phyloP scores from a whole-genome alignment of 2,113 vertebrate species.

The Procavia capensis region DNA sequence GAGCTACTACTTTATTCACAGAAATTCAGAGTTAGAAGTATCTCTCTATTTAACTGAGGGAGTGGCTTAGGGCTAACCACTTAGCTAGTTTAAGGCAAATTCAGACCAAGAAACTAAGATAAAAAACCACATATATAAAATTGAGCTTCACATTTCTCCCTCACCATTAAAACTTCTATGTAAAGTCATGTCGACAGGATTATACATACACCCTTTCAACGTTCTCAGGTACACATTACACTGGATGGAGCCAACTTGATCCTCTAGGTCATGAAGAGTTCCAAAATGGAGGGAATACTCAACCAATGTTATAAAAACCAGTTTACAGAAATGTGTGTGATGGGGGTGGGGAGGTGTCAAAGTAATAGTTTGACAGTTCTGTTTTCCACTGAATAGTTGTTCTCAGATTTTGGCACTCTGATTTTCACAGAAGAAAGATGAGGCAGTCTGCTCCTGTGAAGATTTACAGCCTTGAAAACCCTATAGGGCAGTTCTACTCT shows the following conservation, averaged over 20 bases:
- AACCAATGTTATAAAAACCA: conserved; percentile 6
- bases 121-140: conserved; percentile 42
- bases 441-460: neutral
- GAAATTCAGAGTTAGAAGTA: conserved; percentile 15
- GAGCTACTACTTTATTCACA: conserved; percentile 28
- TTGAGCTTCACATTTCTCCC: conserved; percentile 48
- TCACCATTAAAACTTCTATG: neutral
- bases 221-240: conserved; percentile 3
- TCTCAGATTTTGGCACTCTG: conserved; percentile 37
- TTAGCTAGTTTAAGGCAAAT: conserved; percentile 29
- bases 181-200: neutral
- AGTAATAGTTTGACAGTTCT: neutral
- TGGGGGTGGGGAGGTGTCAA: neutral
- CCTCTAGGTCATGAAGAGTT: conserved; percentile 8
- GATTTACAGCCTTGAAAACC: neutral
- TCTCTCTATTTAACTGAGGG: conserved; percentile 14
- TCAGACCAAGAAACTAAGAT: conserved; percentile 26
- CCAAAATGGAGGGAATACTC: neutral
- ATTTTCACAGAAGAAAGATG: neutral
- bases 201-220: neutral
- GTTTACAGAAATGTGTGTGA: neutral
- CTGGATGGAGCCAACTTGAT: neutral
- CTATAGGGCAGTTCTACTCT: neutral
- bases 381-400: conserved; percentile 6
- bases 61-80: neutral